Evolutionary conservation across 2,888 invertebrate species (phyloP).

Genomic region (Tribolium freemani): DNA sequence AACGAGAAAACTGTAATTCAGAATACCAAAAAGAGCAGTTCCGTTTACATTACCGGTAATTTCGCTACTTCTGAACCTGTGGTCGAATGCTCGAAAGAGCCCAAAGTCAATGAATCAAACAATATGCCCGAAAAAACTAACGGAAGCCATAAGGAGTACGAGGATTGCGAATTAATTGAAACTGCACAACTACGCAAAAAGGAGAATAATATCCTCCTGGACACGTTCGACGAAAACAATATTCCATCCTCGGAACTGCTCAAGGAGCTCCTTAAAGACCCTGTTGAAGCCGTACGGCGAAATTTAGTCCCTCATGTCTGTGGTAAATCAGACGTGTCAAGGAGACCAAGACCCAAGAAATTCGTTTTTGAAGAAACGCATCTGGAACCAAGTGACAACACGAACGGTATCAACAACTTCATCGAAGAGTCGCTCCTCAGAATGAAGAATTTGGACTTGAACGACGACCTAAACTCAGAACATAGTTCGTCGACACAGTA

Average conservation of each 20-base stretch:
- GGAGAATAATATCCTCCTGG: slow-evolving; percentile 17
- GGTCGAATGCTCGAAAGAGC: slow-evolving; percentile 10
- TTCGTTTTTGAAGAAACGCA: slow-evolving; percentile 66
- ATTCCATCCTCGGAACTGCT: slow-evolving; percentile 64
- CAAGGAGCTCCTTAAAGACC: slow-evolving; percentile 75
- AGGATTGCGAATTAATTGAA: slow-evolving; percentile 43
- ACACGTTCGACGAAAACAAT: slow-evolving; percentile 48
- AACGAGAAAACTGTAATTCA: slow-evolving; percentile 32
- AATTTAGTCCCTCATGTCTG: slow-evolving; percentile 85
- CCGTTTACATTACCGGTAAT: slow-evolving; percentile 65
- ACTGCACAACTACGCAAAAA: not conserved
- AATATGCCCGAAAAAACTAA: not conserved
- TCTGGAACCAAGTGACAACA: slow-evolving; percentile 71
- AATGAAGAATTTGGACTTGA: slow-evolving; percentile 67
- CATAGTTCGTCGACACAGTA: slow-evolving; percentile 78
- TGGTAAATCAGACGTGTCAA: slow-evolving; percentile 72
- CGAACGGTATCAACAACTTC: slow-evolving; percentile 72
- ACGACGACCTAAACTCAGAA: slow-evolving; percentile 68
- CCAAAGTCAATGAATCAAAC: slow-evolving; percentile 1
- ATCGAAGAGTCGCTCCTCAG: slow-evolving; percentile 78
- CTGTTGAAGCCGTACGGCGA: slow-evolving; percentile 82
- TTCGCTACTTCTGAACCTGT: slow-evolving; percentile 48
- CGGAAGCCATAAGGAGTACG: slow-evolving; percentile 32
- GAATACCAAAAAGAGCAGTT: slow-evolving; percentile 58
- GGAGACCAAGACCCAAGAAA: slow-evolving; percentile 63